Evolutionary conservation across 2,113 vertebrate genomes (phyloP).

Genomic region (Gadus macrocephalus): DNA sequence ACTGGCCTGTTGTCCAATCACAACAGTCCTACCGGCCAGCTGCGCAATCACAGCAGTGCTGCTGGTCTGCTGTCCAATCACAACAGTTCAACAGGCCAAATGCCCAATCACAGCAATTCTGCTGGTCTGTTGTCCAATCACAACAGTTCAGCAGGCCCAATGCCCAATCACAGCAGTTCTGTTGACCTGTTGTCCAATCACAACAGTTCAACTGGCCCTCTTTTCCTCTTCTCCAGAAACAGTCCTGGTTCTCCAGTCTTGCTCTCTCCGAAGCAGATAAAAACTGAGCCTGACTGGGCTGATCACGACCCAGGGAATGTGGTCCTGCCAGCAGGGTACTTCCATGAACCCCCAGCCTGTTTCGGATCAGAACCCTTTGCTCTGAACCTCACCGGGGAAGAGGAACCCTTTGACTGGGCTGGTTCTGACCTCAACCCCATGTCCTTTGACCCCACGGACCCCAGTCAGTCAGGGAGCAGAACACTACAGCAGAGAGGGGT

Average conservation of each 20-base stretch:
- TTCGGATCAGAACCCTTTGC: too few species aligned
- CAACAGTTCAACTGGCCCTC: background rate
- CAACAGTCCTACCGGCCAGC: too few species aligned
- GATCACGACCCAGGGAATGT: too few species aligned
- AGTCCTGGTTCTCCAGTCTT: background rate
- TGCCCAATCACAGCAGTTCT: too few species aligned
- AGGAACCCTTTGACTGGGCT: conserved; percentile 62
- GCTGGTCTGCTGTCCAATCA: background rate
- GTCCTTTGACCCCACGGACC: conserved; percentile 44
- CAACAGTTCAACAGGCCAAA: background rate
- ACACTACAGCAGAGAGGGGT: too few species aligned
- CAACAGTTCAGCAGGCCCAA: too few species aligned
- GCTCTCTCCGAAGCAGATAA: background rate
- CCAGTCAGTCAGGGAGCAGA: conserved; percentile 22
- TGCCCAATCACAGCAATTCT: background rate
- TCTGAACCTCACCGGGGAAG: conserved; percentile 57
- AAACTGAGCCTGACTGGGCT: conserved; percentile 10
- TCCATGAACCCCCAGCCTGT: too few species aligned
- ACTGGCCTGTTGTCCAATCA: background rate
- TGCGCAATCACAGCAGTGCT: too few species aligned
- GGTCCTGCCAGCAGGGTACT: too few species aligned
- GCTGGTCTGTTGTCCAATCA: background rate
- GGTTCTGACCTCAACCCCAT: conserved; percentile 36
- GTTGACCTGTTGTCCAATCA: background rate
- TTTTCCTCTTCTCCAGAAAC: background rate